phyloP scores from a whole-genome alignment of 2,113 vertebrate genomes.

The Heloderma charlesbogerti region DNA sequence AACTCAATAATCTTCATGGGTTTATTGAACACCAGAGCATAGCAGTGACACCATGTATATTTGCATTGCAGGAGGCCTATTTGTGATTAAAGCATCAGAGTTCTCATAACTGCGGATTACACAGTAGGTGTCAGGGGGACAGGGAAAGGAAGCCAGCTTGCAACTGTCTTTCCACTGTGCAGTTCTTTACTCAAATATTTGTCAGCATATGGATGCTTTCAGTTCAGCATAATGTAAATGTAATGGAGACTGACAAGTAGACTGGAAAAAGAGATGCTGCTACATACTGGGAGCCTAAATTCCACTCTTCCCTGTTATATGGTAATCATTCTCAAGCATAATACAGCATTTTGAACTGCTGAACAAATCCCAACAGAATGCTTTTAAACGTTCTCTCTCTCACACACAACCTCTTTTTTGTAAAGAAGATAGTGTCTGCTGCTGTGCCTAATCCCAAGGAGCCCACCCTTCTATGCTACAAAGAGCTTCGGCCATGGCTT shows the following conservation, averaged over 20 bases:
- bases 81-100: neutral
- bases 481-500: constrained; percentile 36
- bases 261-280: constrained; percentile 33
- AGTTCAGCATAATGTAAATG: constrained; percentile 48
- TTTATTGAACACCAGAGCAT: neutral
- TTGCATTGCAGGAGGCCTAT: neutral
- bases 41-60: neutral
- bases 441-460: constrained; percentile 51
- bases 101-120: neutral
- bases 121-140: neutral
- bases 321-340: constrained; percentile 53
- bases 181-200: constrained; percentile 48
- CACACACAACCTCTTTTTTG: neutral
- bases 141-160: neutral
- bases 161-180: constrained; percentile 34
- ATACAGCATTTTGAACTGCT: neutral
- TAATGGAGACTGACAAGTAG: constrained; percentile 50
- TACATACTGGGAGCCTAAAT: constrained; percentile 44
- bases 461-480: constrained; percentile 24
- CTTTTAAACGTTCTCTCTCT: constrained; percentile 31
- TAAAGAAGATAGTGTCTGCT: constrained; percentile 55
- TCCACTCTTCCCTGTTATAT: neutral
- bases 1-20: neutral
- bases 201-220: constrained; percentile 26
- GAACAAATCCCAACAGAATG: constrained; percentile 42